Evolutionary conservation across 1,140 invertebrate species (phyloP), one percentile per base, ranked within the genome.

Genomic region (Sogatella furcifera): DNA sequence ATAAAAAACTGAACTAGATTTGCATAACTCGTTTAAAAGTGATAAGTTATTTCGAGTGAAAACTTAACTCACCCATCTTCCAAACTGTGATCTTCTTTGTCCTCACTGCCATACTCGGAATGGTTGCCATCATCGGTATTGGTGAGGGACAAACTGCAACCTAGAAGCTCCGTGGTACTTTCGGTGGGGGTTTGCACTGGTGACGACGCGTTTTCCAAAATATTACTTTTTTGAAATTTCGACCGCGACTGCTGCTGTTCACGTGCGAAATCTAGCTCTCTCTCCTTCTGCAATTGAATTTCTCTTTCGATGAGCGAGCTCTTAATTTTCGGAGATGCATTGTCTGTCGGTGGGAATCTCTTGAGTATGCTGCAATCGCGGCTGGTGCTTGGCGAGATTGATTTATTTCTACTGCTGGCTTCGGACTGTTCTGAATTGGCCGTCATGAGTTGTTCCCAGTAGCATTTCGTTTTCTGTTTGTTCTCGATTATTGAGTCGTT

Each of bases 281-380:
- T 60, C 60, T 76, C 73, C 24, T 59, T 62, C 64, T 77, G 76
- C n/a, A 73, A 59, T 11, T 73, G 66, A 31, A 77, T 76, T 22
- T 67, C 66, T 49, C 46, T 49, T 49, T 49, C 46, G 21, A 49
- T 49, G 15, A 49, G 15, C 15, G 15, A 19, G 15, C 46, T 22
- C 19, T 52, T 42, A 15, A 55, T 60, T 19, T 65, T 55, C 8
- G 57, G 57, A 11, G 56, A 49, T 9, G 61, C 62, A 13, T 52
- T 44, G 17, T 65, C 61, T 22, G 55, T 63, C n/a, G 43, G 24
- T 21, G 61, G 24, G 31, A 58, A 53, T 14, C 42, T 41, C 19
- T 44, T 17, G 19, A 21, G 11, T 34, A 19, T 52, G 19, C 17
- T 17, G 42, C 15, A n/a, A 13, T 57, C 46, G 38, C 34, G 59